Evolutionary conservation across 2,888 invertebrate genomes (phyloP).

Genomic region (Pimpla rufipes): DNA sequence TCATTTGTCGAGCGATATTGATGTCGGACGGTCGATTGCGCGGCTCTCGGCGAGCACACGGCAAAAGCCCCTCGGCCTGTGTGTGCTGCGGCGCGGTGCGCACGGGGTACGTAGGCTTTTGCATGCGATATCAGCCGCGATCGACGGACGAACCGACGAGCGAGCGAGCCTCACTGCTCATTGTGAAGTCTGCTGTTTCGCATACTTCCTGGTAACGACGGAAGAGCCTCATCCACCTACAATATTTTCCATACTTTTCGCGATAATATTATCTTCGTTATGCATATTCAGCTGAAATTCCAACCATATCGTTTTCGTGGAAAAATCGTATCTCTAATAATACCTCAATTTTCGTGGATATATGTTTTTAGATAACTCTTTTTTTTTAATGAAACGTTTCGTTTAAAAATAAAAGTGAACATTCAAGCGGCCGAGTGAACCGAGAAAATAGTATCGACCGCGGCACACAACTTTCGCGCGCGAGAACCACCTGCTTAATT

Average conservation of each 20-base stretch:
- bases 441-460: neutral
- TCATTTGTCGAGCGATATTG: conserved; percentile 68
- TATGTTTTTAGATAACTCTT: too few relatives aligned
- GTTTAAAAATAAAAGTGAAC: too few relatives aligned
- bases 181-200: conserved; percentile 14
- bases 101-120: conserved; percentile 37
- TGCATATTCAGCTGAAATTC: neutral
- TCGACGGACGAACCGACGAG: conserved; percentile 36
- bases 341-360: neutral
- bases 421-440: neutral
- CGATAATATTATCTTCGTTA: neutral
- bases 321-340: neutral
- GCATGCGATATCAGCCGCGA: conserved; percentile 62
- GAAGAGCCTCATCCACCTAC: neutral
- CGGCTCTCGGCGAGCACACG: conserved; percentile 5
- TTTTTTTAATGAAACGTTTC: too few relatives aligned
- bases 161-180: conserved; percentile 22
- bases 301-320: neutral
- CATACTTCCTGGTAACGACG: conserved; percentile 8
- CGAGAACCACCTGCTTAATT: conserved; percentile 13
- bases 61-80: neutral
- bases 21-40: conserved; percentile 61
- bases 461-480: neutral
- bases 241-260: neutral
- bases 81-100: neutral